Evolutionary conservation across 2,888 invertebrate genomes (phyloP).

Genomic region (Nycteola revayana): DNA sequence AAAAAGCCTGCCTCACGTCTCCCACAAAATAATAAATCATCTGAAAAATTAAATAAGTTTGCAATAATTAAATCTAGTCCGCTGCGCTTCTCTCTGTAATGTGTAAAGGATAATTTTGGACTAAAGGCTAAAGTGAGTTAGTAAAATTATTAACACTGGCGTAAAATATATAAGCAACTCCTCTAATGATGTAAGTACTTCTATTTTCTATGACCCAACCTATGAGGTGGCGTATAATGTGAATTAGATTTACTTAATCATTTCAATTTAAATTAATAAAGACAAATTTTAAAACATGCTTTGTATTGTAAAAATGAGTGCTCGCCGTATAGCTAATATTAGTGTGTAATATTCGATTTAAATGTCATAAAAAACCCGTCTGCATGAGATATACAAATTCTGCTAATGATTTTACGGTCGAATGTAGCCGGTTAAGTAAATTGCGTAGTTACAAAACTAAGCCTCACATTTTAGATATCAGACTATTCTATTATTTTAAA

Average conservation of each 20-base stretch:
- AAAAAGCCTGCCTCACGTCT: slow-evolving; percentile 52
- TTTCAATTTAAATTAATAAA: background rate
- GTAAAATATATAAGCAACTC: slow-evolving; percentile 20
- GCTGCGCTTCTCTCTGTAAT: slow-evolving; percentile 13
- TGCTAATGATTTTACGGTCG: slow-evolving; percentile 34
- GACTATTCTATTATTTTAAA: too few species aligned
- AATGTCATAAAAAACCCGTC: slow-evolving; percentile 6
- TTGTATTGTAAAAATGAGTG: slow-evolving; percentile 24
- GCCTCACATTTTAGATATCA: too few species aligned
- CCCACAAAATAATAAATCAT: slow-evolving; percentile 53
- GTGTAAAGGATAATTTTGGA: slow-evolving; percentile 14
- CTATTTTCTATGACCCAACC: slow-evolving; percentile 4
- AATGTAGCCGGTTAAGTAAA: slow-evolving; percentile 16
- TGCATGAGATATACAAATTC: slow-evolving; percentile 23
- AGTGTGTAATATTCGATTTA: slow-evolving; percentile 10
- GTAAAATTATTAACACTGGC: too few species aligned
- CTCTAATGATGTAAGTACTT: background rate
- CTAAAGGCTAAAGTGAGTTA: slow-evolving; percentile 21
- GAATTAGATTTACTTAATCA: background rate
- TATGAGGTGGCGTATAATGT: background rate
- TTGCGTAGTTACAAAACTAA: too few species aligned
- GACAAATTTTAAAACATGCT: slow-evolving; percentile 28
- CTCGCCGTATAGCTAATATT: slow-evolving; percentile 19
- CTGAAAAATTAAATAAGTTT: slow-evolving; percentile 62
- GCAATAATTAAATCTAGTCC: slow-evolving; percentile 43